A percentile compares a stretch with the other conserved stretches of the same genome.
These are phyloP conservation scores for Ophioderma brevispina DNA, from an alignment of 35 echinoderm and acorn worm genomes.

Conservation along the genomic window DNA sequence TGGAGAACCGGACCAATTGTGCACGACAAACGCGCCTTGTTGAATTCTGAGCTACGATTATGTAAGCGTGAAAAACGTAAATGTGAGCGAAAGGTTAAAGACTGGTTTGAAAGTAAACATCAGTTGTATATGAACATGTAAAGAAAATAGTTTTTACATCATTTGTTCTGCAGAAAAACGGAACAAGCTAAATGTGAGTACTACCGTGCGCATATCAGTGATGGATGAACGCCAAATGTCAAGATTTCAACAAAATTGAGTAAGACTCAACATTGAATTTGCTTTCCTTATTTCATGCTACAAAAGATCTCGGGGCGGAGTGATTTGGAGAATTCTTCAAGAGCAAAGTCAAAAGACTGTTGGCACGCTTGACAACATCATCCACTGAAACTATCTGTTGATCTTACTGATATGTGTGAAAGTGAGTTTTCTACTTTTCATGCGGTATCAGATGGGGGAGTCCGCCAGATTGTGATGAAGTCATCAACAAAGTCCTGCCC, in stretches of 20 bases:
- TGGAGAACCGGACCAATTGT: background rate
- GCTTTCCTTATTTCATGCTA: too few species aligned
- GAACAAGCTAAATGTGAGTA: background rate
- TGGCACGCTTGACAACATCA: background rate
- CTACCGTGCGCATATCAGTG: background rate
- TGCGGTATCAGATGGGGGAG: conserved; percentile 40
- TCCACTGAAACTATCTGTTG: background rate
- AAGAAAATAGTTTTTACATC: too few species aligned
- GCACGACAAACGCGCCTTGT: background rate
- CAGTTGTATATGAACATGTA: conserved; percentile 24
- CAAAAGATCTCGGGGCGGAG: background rate
- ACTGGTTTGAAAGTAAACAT: background rate
- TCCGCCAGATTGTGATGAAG: conserved; percentile 1
- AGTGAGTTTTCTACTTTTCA: conserved; percentile 19
- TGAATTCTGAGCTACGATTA: background rate
- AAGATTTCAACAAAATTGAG: background rate
- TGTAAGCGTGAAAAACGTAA: background rate
- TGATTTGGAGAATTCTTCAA: conserved; percentile 1
- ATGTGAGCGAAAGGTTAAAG: background rate
- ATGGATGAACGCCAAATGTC: background rate
- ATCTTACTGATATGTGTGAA: background rate
- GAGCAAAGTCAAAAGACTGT: background rate
- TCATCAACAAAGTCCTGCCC: conserved; percentile 16
- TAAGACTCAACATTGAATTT: background rate
- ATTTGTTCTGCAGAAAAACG: background rate